Percentiles rank a stretch among this genome's conserved stretches.
Evolutionary conservation across 1,140 invertebrate species (phyloP).

Genomic region (Bombus pyrosoma): DNA sequence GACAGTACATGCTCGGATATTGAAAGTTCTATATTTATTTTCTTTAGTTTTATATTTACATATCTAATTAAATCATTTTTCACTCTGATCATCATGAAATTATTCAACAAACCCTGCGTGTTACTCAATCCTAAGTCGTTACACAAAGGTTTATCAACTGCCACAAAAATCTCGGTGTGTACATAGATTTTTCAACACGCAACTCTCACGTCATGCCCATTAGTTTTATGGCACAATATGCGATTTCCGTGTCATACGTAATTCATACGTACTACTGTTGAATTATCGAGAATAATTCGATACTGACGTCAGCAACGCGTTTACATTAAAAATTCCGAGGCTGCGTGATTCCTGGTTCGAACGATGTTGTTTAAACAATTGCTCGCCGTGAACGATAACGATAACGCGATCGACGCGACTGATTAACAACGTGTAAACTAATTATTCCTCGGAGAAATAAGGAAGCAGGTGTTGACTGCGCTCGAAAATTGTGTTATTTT

Average conservation of each 20-base stretch:
- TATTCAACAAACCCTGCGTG: neutral
- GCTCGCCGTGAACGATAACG: neutral
- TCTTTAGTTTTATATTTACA: neutral
- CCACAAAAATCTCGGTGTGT: neutral
- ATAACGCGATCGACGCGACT: neutral
- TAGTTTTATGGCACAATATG: neutral
- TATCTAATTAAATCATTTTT: neutral
- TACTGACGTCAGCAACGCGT: conserved; percentile 5
- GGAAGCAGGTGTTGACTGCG: neutral
- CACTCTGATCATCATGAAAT: neutral
- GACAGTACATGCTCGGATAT: no score
- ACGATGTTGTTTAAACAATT: conserved; percentile 3
- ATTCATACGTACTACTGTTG: neutral
- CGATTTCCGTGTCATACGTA: neutral
- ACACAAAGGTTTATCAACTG: neutral
- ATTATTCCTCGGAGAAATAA: neutral
- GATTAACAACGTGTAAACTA: neutral
- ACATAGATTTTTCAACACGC: neutral
- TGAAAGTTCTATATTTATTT: no score
- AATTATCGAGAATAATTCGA: conserved; percentile 17
- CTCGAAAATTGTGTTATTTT: neutral
- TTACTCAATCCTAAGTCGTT: neutral
- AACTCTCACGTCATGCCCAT: neutral
- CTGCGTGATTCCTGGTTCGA: neutral
- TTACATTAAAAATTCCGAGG: neutral